Evolutionary conservation across 2,797 vertebrate species (phyloP).

Genomic region (Mormyrops attenuatus): DNA sequence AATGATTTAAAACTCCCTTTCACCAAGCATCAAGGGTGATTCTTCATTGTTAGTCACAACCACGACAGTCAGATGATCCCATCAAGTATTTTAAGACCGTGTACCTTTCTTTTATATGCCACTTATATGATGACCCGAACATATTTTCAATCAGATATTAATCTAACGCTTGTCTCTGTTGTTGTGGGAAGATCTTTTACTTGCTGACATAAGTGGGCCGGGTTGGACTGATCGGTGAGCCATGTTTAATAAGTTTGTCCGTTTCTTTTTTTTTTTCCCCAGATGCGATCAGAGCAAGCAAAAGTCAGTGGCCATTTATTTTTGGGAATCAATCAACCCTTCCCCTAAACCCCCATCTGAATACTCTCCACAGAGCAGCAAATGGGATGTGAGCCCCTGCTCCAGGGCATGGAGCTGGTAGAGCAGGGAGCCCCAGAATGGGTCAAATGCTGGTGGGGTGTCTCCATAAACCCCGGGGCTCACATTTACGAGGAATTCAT

Average conservation of each 20-base stretch:
- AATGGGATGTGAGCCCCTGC: not conserved
- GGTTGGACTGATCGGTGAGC: not conserved
- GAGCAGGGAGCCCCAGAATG: not conserved
- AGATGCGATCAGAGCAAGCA: not conserved
- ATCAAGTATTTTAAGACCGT: not conserved
- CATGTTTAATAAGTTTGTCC: not conserved
- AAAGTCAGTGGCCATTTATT: not conserved
- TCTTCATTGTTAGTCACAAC: not conserved
- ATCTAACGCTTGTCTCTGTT: not conserved
- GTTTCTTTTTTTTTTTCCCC: not conserved
- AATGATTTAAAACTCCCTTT: not conserved
- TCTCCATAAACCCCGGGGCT: slow-evolving; percentile 46
- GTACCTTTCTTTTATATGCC: not conserved
- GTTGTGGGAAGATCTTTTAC: not conserved
- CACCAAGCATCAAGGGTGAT: not conserved
- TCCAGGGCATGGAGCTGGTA: not conserved
- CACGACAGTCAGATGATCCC: not conserved
- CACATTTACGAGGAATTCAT: slow-evolving; percentile 53
- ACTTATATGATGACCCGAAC: not conserved
- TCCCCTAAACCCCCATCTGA: not conserved
- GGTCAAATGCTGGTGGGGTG: slow-evolving; percentile 41
- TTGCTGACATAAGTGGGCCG: not conserved
- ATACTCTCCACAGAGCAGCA: not conserved
- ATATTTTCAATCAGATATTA: not conserved
- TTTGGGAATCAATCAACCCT: not conserved